Percentiles rank a stretch among this genome's conserved stretches.
phyloP scores from a whole-genome alignment of 2,797 vertebrate genomes.

The Darevskia nairensis region DNA sequence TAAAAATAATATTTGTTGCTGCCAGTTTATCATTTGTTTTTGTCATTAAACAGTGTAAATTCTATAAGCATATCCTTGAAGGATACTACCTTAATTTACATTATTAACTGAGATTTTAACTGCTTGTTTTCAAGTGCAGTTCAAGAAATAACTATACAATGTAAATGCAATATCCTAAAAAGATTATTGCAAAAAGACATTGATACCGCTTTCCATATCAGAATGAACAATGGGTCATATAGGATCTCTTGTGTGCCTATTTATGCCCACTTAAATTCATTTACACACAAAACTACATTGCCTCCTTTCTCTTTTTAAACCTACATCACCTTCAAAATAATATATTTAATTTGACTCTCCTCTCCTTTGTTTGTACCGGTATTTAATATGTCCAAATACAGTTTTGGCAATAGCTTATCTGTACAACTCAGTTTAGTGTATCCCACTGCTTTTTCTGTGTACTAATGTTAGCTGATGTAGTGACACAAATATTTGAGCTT shows the following conservation, averaged over 20 bases:
- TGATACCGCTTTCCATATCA: constrained; percentile 42
- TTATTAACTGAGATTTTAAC: constrained; percentile 35
- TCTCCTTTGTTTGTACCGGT: not conserved
- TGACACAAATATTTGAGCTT: constrained; percentile 40
- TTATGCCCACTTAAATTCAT: not conserved
- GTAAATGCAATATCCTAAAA: constrained; percentile 54
- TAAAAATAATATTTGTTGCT: constrained; percentile 49
- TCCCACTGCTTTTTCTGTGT: constrained; percentile 27
- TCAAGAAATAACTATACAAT: constrained; percentile 21
- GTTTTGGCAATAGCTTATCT: constrained; percentile 10
- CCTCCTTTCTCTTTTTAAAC: constrained; percentile 29
- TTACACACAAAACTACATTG: constrained; percentile 19
- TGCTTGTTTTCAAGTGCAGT: constrained; percentile 47
- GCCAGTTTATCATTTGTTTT: constrained; percentile 20
- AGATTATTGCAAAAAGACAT: constrained; percentile 50
- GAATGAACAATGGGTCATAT: constrained; percentile 15
- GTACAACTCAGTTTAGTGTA: constrained; percentile 30
- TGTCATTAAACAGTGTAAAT: constrained; percentile 24
- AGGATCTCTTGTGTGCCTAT: not conserved
- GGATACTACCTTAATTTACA: constrained; percentile 48
- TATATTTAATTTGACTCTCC: not conserved
- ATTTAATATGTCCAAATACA: not conserved
- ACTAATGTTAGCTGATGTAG: constrained; percentile 40
- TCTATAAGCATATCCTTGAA: constrained; percentile 33
- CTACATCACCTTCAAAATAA: not conserved